A percentile compares a stretch with the other conserved stretches of the same genome.
phyloP scores from a whole-genome alignment of 2,797 vertebrate species.

The Enteromius trimaculatus region DNA sequence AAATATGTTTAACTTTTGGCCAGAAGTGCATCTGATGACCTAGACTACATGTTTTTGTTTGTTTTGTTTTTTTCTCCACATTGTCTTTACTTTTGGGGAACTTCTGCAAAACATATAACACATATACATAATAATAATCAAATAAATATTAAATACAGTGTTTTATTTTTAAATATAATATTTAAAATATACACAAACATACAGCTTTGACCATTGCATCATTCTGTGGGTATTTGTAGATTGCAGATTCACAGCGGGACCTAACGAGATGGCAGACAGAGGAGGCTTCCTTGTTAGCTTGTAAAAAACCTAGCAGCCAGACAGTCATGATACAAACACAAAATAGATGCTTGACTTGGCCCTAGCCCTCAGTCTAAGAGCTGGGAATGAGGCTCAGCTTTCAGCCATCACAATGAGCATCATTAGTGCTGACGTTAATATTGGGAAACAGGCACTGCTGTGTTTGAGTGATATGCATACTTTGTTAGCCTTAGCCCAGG shows the following conservation, averaged over 20 bases:
- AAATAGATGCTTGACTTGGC: conserved; percentile 56
- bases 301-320: conserved; percentile 4
- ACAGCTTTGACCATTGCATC: background rate
- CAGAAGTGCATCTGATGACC: background rate
- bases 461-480: conserved; percentile 51
- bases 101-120: background rate
- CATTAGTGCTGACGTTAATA: conserved; percentile 59
- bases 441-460: conserved; percentile 56
- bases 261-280: conserved; percentile 24
- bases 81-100: background rate
- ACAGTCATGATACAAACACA: conserved; percentile 26
- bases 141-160: background rate
- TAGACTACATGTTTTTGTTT: background rate
- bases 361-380: conserved; percentile 34
- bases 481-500: conserved; percentile 23
- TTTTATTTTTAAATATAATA: background rate
- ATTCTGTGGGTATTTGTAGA: conserved; percentile 3
- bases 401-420: conserved; percentile 62
- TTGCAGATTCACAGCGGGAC: background rate
- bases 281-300: conserved; percentile 23
- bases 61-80: background rate
- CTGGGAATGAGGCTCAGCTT: conserved; percentile 62
- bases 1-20: background rate
- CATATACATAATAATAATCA: background rate
- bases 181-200: background rate